Evolutionary conservation across 1,140 invertebrate species (phyloP).

Genomic region (Phthorimaea operculella): DNA sequence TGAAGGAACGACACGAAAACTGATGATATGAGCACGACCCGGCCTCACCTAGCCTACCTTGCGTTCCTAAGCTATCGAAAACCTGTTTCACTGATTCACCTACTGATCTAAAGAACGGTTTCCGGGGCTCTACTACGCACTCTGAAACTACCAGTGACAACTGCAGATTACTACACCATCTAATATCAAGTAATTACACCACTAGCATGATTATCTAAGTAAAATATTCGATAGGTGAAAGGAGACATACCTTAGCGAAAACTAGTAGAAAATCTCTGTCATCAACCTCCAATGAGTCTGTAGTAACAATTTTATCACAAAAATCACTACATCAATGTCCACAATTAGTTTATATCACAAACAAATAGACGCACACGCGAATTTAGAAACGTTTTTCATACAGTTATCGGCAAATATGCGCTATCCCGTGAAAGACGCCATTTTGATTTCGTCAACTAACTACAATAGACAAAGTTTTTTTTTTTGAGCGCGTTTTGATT

Average conservation of each 20-base stretch:
- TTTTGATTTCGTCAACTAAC: conserved; percentile 67
- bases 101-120: conserved; percentile 52
- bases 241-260: conserved; percentile 58
- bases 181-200: conserved; percentile 14
- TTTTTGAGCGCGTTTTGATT: too few species aligned
- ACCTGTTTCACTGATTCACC: conserved; percentile 50
- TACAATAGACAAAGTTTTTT: conserved; percentile 38
- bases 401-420: conserved; percentile 58
- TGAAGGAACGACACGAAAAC: conserved; percentile 40
- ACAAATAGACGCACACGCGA: conserved; percentile 43
- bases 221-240: conserved; percentile 57
- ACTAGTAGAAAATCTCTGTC: conserved; percentile 24
- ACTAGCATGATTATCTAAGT: conserved; percentile 22
- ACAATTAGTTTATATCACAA: conserved; percentile 32
- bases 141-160: neutral
- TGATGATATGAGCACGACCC: conserved; percentile 32
- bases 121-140: conserved; percentile 23
- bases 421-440: conserved; percentile 63
- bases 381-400: conserved; percentile 28
- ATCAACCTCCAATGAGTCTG: conserved; percentile 16
- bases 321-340: conserved; percentile 15
- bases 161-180: conserved; percentile 7
- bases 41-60: conserved; percentile 32
- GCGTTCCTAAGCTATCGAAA: conserved; percentile 44
- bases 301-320: conserved; percentile 34